These are phyloP conservation scores for Xenus cinereus DNA, from an alignment of 2,113 vertebrate species.

Conservation along the genomic window DNA sequence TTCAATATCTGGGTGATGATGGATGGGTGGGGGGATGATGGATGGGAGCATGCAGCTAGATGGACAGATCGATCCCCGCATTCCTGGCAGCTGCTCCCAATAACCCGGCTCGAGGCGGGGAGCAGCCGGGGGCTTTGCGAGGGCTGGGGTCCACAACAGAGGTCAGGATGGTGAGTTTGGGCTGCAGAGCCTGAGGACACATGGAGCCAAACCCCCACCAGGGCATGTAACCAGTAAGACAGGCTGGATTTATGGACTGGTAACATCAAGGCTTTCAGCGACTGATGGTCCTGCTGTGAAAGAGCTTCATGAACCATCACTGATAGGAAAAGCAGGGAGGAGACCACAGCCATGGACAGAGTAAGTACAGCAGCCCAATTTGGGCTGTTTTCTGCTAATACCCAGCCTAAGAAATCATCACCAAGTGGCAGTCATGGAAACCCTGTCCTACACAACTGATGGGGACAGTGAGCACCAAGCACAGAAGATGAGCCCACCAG, in stretches of 20 bases:
- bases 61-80: not conserved
- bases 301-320: not conserved
- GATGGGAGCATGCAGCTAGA: not conserved
- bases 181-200: not conserved
- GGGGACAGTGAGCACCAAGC: not conserved
- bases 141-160: not conserved
- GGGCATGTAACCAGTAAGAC: not conserved
- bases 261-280: not conserved
- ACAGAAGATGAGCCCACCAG: fast-evolving
- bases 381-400: not conserved
- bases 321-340: fast-evolving
- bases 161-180: fast-evolving
- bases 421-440: not conserved
- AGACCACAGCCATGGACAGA: not conserved
- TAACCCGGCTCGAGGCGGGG: not conserved
- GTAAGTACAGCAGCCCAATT: not conserved
- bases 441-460: not conserved
- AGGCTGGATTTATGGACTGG: not conserved
- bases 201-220: not conserved
- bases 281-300: not conserved
- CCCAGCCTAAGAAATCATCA: not conserved
- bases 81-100: not conserved
- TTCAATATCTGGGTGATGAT: not conserved
- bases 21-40: not conserved
- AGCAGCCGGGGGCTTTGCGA: not conserved